These are phyloP conservation scores for Heteromormyrus szaboi DNA, from an alignment of 2,797 vertebrate genomes.

Conservation along the genomic window DNA sequence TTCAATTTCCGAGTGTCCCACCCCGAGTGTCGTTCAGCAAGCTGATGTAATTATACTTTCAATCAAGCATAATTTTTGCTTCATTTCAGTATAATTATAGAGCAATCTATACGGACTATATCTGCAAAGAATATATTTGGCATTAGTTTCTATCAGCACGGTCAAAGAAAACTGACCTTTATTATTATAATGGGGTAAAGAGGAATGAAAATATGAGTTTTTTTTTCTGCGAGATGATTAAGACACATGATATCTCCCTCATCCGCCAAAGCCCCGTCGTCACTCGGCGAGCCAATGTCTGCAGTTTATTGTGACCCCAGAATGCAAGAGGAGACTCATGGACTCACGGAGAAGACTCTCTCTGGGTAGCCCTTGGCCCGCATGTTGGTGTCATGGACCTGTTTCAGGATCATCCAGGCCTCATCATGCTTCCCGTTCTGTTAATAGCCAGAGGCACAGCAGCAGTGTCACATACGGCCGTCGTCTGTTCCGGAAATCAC, in stretches of 20 bases:
- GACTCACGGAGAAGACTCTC: conserved; percentile 87
- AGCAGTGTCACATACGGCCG: background rate
- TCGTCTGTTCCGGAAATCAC: background rate
- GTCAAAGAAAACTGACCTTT: background rate
- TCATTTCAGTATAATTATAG: background rate
- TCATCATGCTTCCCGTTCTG: conserved; percentile 95
- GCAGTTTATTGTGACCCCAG: background rate
- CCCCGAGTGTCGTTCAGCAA: background rate
- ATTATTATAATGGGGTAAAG: background rate
- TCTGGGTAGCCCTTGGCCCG: conserved; percentile 91
- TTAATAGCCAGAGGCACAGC: conserved; percentile 17
- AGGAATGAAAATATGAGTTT: background rate
- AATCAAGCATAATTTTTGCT: conserved; percentile 2
- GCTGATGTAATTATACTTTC: background rate
- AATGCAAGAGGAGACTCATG: background rate
- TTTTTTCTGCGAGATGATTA: background rate
- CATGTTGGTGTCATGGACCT: conserved; percentile 98
- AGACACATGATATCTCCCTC: background rate
- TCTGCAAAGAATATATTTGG: background rate
- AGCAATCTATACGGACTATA: background rate
- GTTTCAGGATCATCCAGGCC: conserved; percentile 97
- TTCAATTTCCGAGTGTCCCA: background rate
- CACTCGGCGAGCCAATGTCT: background rate
- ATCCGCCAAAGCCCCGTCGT: background rate
- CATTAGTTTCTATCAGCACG: background rate